Evolutionary conservation across 1,140 invertebrate genomes (phyloP), one percentile per base, ranked within the genome.

Genomic region (Cyrtorhinus lividipennis): DNA sequence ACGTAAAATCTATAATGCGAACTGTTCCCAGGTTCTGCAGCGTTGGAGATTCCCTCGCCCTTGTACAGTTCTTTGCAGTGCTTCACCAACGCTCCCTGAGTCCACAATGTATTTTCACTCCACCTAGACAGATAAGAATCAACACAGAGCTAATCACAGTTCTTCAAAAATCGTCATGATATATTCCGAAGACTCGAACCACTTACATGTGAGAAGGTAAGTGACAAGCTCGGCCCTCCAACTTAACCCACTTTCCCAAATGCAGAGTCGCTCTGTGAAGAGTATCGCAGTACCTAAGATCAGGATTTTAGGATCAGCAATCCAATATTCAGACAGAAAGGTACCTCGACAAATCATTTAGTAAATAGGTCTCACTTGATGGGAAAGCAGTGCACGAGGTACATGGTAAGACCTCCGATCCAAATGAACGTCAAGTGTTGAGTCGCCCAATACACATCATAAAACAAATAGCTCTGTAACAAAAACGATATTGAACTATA

Each of bases 181-280:
- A n/a, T n/a, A n/a, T n/a, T n/a, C n/a, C n/a, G n/a, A n/a, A n/a
- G n/a, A n/a, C n/a, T n/a, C n/a, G n/a, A n/a, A n/a, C n/a, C n/a
- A 80, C 64, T 59, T 57, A 67, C 68, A 77, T 72, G 72, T 81
- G 81, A 56, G 78, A 79, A 3, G 82, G 79, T 20, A 83, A 78
- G 71, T 81, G 80, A 68, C 67, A 77, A 72, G 78, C 80, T 65
- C 79, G 78, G 59, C 77, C 77, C 69, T 87, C 84, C 58, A 91
- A 74, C 71, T 81, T 83, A 53, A 80, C 78, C 91, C 92, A 97
- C 65, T 80, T 80, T 10, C 94, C 94, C 13, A 97, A 78, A 75
- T 98, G 94, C 22, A 92, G 73, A 0, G 92, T 87, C 62, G 90
- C 86, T 70, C 87, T 79, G 71, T 98, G 94, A 30, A 95, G 75